Percentiles rank a stretch among this genome's conserved stretches.
phyloP scores from a whole-genome alignment of 1,140 invertebrate species.

The Calliphora vicina region DNA sequence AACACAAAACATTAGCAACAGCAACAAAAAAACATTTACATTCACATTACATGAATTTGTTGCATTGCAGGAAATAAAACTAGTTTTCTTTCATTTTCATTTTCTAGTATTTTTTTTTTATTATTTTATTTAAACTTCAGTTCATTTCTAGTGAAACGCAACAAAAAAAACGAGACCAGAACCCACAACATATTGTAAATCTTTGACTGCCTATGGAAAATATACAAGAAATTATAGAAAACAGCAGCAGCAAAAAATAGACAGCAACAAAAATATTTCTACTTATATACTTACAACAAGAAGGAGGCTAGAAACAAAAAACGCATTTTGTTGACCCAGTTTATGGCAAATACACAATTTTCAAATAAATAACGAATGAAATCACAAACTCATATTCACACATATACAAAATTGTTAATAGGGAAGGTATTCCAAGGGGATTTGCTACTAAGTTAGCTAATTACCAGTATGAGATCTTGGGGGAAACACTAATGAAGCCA shows the following conservation, averaged over 20 bases:
- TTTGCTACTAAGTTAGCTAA: too few relatives aligned
- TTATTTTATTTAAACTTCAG: neutral
- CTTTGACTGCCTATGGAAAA: neutral
- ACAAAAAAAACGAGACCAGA: neutral
- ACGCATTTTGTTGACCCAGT: slow-evolving; percentile 2
- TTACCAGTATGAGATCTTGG: too few relatives aligned
- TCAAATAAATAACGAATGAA: neutral
- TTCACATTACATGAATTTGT: neutral
- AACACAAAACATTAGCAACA: neutral
- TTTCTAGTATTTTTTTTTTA: neutral
- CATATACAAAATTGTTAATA: neutral
- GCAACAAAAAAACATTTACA: neutral
- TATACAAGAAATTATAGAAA: neutral
- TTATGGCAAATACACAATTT: neutral
- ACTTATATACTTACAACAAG: neutral
- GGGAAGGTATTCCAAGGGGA: neutral
- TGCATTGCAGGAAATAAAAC: neutral
- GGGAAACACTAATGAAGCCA: too few relatives aligned
- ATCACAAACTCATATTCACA: neutral
- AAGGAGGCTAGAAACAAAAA: neutral
- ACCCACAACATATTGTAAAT: neutral
- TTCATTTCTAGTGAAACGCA: neutral
- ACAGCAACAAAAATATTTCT: too few relatives aligned
- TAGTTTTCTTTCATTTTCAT: neutral
- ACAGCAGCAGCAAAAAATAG: neutral